Conservation (phyloP, 30 jellyfish, hydroid and myxozoan genomes). For the Turritopsis rubra region DNA sequence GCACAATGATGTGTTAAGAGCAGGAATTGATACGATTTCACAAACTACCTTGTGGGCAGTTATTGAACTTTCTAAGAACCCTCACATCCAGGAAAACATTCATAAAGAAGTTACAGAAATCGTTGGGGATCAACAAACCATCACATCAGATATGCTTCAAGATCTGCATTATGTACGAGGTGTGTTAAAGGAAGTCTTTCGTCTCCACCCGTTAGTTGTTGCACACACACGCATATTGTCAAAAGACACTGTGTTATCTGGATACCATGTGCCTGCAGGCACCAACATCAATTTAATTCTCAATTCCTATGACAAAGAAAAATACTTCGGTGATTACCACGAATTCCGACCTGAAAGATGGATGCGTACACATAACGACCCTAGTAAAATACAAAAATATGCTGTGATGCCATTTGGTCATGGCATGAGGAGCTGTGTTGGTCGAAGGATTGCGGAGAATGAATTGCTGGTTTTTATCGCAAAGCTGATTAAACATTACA, state of each 20-base stretch:
- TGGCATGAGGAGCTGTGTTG: constrained; percentile 5
- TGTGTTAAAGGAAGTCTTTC: not conserved
- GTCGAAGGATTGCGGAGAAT: constrained; percentile 20
- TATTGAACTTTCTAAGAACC: constrained; percentile 16
- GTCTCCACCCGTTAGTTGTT: not conserved
- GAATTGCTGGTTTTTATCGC: not conserved
- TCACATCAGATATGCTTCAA: not conserved
- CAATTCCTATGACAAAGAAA: not conserved
- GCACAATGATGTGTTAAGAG: not conserved
- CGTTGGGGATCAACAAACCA: not conserved
- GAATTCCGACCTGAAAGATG: constrained; percentile 18
- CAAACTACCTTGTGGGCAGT: not conserved
- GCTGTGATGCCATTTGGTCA: constrained; percentile 23
- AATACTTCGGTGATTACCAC: not conserved
- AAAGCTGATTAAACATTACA: not conserved
- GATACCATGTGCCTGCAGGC: constrained; percentile 18
- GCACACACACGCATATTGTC: not conserved
- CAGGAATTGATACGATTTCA: constrained; percentile 9
- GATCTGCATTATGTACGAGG: constrained; percentile 4
- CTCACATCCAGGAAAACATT: constrained; percentile 7
- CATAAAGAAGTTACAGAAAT: not conserved
- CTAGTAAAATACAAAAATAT: not conserved
- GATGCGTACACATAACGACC: not conserved
- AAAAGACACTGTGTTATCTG: constrained; percentile 9
- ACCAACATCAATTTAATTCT: not conserved